phyloP scores from a whole-genome alignment of 53 echinoderm and acorn worm genomes.

The Henricia sp. region DNA sequence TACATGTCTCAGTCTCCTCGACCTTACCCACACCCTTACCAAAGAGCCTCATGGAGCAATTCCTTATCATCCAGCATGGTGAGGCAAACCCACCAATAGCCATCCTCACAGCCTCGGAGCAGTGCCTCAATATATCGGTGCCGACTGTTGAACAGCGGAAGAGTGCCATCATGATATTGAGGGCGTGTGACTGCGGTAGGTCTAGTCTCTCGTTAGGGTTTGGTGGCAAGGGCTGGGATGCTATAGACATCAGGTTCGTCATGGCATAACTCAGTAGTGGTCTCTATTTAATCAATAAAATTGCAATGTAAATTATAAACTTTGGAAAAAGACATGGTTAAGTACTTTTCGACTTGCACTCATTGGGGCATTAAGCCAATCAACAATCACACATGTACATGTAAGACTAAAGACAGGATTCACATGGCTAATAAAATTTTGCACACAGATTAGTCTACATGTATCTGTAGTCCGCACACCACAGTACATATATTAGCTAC shows the following conservation, averaged over 20 bases:
- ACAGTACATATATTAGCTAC: no score
- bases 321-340: no score
- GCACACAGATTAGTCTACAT: no score
- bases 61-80: slow-evolving; percentile 78
- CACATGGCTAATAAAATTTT: no score
- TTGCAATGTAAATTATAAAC: no score
- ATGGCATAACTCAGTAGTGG: slow-evolving; percentile 73
- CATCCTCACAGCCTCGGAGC: slow-evolving; percentile 70
- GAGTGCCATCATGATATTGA: slow-evolving; percentile 84
- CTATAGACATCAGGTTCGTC: slow-evolving; percentile 70
- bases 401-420: no score
- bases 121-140: slow-evolving; percentile 75
- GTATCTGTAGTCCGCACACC: no score
- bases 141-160: slow-evolving; percentile 82
- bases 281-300: no score
- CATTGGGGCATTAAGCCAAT: no score
- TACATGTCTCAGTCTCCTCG: no score
- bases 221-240: slow-evolving; percentile 71
- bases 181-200: slow-evolving; percentile 87
- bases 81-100: slow-evolving; percentile 89
- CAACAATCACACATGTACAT: no score
- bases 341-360: no score
- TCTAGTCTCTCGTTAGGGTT: slow-evolving; percentile 75
- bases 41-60: slow-evolving; percentile 87
- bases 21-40: slow-evolving; percentile 78